phyloP scores from a whole-genome alignment of 64 coral and sea anemone genomes.

The Trachythela sp. region DNA sequence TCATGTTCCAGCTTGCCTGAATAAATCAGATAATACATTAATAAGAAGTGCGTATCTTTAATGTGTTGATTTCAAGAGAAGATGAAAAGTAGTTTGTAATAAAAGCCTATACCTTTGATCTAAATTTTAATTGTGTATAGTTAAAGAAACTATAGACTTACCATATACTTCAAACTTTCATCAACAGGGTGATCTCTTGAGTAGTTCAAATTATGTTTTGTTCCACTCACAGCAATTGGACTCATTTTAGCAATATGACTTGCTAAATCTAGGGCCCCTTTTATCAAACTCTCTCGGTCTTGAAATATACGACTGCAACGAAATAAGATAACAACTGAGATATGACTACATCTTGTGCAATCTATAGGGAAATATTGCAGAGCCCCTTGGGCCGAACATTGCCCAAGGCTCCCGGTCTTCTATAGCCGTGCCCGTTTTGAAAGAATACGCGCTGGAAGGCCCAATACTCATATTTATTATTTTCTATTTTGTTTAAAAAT shows the following conservation, averaged over 20 bases:
- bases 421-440: no score
- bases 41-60: no score
- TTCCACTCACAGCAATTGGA: constrained; percentile 79
- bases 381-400: no score
- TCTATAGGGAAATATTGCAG: no score
- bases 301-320: constrained; percentile 66
- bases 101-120: not conserved
- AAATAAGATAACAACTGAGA: not conserved
- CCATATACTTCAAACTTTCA: constrained; percentile 80
- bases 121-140: not conserved
- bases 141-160: not conserved
- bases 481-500: no score
- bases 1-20: constrained; percentile 96
- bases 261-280: constrained; percentile 65
- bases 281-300: constrained; percentile 56
- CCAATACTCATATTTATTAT: no score
- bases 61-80: no score
- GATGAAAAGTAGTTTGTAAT: not conserved
- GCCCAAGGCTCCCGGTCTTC: no score
- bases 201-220: constrained; percentile 91
- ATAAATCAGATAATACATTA: not conserved
- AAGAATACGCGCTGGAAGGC: no score
- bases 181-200: constrained; percentile 77
- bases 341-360: not conserved
- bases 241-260: constrained; percentile 77